Conservation (phyloP, 2,113 vertebrate species). For the Oenanthe oenanthe region DNA sequence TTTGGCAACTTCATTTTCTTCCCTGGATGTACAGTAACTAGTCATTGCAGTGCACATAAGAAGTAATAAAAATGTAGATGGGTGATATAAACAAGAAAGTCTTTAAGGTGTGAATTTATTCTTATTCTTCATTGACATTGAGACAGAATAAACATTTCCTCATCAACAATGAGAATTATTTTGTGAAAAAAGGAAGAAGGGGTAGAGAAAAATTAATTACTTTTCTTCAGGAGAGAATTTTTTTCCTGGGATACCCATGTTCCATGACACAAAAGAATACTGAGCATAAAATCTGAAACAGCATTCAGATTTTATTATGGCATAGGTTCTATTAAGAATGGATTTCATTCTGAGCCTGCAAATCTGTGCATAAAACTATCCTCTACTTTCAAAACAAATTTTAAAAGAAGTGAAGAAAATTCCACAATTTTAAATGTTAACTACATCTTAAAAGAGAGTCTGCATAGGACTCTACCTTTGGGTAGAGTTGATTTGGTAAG, state of each 20-base stretch:
- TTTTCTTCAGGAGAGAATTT: background rate
- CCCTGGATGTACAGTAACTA: constrained; percentile 22
- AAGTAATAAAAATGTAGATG: constrained; percentile 46
- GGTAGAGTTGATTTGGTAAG: constrained; percentile 11
- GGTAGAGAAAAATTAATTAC: background rate
- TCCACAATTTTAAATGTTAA: background rate
- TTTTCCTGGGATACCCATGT: background rate
- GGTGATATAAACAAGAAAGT: constrained; percentile 14
- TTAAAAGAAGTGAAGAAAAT: constrained; percentile 3
- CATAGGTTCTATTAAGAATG: background rate
- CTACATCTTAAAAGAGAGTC: background rate
- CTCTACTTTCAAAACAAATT: background rate
- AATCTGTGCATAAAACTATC: background rate
- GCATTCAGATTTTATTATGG: background rate
- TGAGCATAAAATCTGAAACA: constrained; percentile 31
- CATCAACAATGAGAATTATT: background rate
- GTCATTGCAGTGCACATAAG: background rate
- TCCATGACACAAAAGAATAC: background rate
- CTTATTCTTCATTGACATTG: constrained; percentile 22
- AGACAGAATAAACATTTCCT: background rate
- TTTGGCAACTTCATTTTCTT: constrained; percentile 52
- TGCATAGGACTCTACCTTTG: background rate
- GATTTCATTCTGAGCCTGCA: background rate
- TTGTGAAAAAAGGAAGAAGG: background rate
- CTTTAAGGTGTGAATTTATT: constrained; percentile 38